These are phyloP conservation scores for Silurus lanzhouensis DNA, from an alignment of 2,797 vertebrate genomes.

Conservation along the genomic window DNA sequence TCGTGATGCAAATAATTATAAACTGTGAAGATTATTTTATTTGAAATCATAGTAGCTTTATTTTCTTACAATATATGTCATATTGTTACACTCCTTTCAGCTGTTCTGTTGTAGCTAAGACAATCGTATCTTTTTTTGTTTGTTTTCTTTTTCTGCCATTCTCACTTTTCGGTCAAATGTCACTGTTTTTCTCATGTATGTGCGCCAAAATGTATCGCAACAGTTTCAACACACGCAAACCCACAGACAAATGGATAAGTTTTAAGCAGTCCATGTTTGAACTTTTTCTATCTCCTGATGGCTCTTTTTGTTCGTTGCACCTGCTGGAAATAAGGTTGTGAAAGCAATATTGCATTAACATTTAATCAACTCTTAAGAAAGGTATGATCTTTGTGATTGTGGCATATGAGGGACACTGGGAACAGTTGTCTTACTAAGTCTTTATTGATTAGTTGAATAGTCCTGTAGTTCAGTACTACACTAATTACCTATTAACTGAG, in stretches of 20 bases:
- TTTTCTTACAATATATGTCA: conserved; percentile 58
- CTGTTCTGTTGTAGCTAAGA: conserved; percentile 50
- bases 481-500: conserved; percentile 17
- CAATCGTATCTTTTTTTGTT: conserved; percentile 33
- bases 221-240: conserved; percentile 11
- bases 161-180: conserved; percentile 27
- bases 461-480: conserved; percentile 42
- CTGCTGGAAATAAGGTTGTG: conserved; percentile 22
- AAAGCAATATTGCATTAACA: conserved; percentile 42
- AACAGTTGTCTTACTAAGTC: conserved; percentile 17
- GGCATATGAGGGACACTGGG: conserved; percentile 7
- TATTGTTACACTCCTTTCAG: conserved; percentile 49
- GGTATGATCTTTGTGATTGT: conserved; percentile 17
- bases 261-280: background rate
- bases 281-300: conserved; percentile 9
- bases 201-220: conserved; percentile 24
- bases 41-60: conserved; percentile 60
- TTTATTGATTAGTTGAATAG: conserved; percentile 40
- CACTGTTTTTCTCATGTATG: conserved; percentile 26
- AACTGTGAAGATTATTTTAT: conserved; percentile 61
- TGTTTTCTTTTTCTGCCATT: background rate
- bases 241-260: background rate
- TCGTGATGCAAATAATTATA: conserved; percentile 60
- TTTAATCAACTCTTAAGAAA: conserved; percentile 13
- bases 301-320: background rate